These are phyloP conservation scores for Adineta ricciae DNA, from an alignment of 2,888 invertebrate species.

Conservation along the genomic window DNA sequence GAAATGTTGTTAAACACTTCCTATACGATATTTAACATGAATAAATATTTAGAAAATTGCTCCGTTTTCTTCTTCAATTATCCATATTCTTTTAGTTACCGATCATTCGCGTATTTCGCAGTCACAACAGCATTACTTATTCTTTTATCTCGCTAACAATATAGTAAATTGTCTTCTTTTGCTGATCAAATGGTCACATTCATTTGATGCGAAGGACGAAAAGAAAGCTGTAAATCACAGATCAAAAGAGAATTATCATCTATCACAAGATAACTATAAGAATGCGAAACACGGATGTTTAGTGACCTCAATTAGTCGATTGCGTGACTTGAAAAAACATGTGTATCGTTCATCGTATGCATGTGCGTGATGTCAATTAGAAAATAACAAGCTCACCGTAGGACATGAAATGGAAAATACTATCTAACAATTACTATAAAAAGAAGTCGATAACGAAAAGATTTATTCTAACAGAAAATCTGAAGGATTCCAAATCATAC, in stretches of 20 bases:
- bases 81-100: not conserved
- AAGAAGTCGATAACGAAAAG: not conserved
- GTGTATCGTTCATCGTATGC: not conserved
- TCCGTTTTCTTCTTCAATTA: not conserved
- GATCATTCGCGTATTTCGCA: not conserved
- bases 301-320: slow-evolving; percentile 5
- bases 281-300: not conserved
- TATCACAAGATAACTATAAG: too few species aligned
- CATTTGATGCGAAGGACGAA: too few species aligned
- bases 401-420: not conserved
- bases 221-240: too few species aligned
- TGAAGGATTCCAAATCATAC: not conserved
- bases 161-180: too few species aligned
- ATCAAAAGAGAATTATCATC: too few species aligned
- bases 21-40: not conserved
- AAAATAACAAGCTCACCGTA: not conserved
- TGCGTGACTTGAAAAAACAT: not conserved
- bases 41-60: not conserved
- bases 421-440: not conserved
- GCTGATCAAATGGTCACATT: too few species aligned
- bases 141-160: too few species aligned
- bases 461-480: not conserved
- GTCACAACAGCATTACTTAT: too few species aligned
- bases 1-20: not conserved
- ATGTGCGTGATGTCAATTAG: slow-evolving; percentile 9